These are phyloP conservation scores for Lysiphlebus fabarum DNA, from an alignment of 1,140 invertebrate species.

Conservation along the genomic window DNA sequence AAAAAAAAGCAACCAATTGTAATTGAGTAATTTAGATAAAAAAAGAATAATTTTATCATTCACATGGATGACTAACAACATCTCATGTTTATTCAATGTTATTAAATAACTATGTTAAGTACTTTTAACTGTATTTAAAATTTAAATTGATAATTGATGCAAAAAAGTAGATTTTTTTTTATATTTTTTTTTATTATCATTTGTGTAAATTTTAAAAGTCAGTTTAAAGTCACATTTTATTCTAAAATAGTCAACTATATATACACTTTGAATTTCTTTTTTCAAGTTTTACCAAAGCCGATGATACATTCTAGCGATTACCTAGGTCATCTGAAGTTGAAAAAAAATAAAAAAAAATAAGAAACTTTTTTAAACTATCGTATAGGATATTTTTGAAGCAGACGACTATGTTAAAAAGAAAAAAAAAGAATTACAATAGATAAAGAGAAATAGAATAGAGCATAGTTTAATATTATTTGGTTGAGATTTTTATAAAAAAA, in stretches of 20 bases:
- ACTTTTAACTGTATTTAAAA: too few relatives aligned
- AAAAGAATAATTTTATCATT: background rate
- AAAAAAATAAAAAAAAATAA: background rate
- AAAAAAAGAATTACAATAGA: background rate
- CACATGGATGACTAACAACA: background rate
- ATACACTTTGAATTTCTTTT: slow-evolving; percentile 1
- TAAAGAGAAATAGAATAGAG: too few relatives aligned
- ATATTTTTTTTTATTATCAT: background rate
- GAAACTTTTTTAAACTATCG: too few relatives aligned
- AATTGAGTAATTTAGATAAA: too few relatives aligned
- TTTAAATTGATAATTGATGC: slow-evolving; percentile 16
- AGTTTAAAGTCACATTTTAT: slow-evolving; percentile 5
- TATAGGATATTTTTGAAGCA: too few relatives aligned
- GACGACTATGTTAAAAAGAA: background rate
- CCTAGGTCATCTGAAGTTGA: background rate
- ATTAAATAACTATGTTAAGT: too few relatives aligned
- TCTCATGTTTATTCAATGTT: too few relatives aligned
- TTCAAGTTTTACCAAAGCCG: background rate
- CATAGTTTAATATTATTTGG: background rate
- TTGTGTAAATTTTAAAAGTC: slow-evolving; percentile 4
- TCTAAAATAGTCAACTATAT: slow-evolving; percentile 1
- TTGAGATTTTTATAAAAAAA: slow-evolving; percentile 1
- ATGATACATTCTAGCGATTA: slow-evolving; percentile 8
- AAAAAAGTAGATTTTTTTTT: slow-evolving; percentile 6
- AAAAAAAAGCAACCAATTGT: too few relatives aligned